phyloP scores from a whole-genome alignment of 1,140 invertebrate species.

The Epicauta chinensis region DNA sequence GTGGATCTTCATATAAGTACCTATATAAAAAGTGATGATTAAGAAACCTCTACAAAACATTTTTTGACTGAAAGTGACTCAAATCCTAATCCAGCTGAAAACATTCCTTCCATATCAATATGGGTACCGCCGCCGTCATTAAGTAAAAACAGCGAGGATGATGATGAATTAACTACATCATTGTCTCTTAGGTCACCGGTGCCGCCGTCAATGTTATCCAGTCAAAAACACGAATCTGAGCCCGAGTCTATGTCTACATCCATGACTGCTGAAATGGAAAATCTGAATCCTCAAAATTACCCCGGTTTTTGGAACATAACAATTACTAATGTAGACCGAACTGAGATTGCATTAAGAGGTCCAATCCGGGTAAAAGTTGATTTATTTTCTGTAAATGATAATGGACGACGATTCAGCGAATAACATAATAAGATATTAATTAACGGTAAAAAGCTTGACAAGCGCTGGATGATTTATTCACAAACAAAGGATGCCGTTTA shows the following conservation, averaged over 20 bases:
- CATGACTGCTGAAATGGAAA: conserved; percentile 2
- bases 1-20: neutral
- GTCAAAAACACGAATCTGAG: conserved; percentile 1
- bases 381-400: conserved; percentile 16
- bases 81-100: too few species aligned
- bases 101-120: neutral
- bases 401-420: conserved; percentile 10
- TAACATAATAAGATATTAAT: conserved; percentile 18
- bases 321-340: conserved; percentile 8
- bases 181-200: neutral
- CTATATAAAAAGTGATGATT: too few species aligned
- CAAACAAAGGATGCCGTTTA: conserved; percentile 21
- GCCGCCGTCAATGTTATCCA: conserved; percentile 1
- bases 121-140: conserved; percentile 1
- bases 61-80: too few species aligned
- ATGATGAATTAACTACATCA: conserved; percentile 2
- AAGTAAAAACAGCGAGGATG: conserved; percentile 2
- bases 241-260: neutral
- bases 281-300: conserved; percentile 1
- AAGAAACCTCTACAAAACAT: too few species aligned
- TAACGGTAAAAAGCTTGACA: conserved; percentile 20
- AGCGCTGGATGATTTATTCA: conserved; percentile 19
- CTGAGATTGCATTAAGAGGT: conserved; percentile 15
- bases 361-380: conserved; percentile 13
- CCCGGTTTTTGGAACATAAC: neutral